A percentile compares a stretch with the other conserved stretches of the same genome.
Conservation (phyloP, 1,140 invertebrate genomes). For the Goniozus legneri region DNA sequence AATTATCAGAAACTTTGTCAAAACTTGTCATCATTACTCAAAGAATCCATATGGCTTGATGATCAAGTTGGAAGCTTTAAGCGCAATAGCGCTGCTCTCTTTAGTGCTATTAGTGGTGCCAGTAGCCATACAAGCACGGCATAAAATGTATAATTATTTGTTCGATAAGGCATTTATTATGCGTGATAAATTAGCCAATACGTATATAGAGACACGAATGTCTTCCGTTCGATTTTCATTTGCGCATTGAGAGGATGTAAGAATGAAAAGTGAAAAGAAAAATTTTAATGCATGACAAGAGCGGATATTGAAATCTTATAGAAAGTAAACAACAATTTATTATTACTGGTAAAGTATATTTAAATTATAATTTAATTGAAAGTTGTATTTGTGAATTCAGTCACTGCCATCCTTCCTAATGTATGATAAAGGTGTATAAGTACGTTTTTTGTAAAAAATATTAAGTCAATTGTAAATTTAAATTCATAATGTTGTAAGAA, state of each 20-base stretch:
- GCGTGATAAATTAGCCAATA: conserved; percentile 1
- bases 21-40: conserved; percentile 69
- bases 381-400: conserved; percentile 2
- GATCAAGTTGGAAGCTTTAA: conserved; percentile 61
- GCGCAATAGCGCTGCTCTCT: conserved; percentile 65
- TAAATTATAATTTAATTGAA: conserved; percentile 5
- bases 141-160: conserved; percentile 35
- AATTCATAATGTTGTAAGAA: neutral
- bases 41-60: conserved; percentile 66
- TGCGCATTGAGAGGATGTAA: neutral
- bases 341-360: neutral
- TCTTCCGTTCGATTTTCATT: neutral
- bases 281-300: neutral
- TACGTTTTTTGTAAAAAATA: conserved; percentile 1
- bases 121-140: conserved; percentile 65
- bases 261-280: neutral
- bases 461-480: conserved; percentile 9
- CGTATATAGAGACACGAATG: neutral
- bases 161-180: conserved; percentile 7
- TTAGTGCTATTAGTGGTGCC: conserved; percentile 66
- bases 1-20: conserved; percentile 84
- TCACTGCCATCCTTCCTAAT: conserved; percentile 20
- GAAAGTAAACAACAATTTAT: neutral
- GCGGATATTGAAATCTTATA: neutral
- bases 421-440: conserved; percentile 1